phyloP scores from a whole-genome alignment of 2,113 vertebrate species.

The Alethe diademata region DNA sequence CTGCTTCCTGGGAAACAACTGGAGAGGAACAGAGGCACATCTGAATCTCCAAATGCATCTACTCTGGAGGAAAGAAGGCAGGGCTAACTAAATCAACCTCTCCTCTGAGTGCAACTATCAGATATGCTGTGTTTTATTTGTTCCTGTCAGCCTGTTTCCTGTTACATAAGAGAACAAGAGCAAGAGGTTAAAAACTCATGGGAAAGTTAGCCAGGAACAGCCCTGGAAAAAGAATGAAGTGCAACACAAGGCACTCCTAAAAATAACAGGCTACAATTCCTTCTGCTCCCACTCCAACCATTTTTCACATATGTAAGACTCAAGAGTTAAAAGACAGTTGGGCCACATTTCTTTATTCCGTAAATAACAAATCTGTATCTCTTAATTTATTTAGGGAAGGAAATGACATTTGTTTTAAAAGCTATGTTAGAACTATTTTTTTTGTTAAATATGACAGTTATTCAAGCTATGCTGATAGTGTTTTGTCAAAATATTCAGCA shows the following conservation, averaged over 20 bases:
- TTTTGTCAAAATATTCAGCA: not conserved
- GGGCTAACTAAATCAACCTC: conserved; percentile 63
- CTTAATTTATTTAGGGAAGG: not conserved
- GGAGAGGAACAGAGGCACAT: not conserved
- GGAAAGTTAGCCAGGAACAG: conserved; percentile 83
- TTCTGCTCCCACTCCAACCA: conserved; percentile 21
- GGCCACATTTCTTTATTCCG: not conserved
- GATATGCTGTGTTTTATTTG: conserved; percentile 77
- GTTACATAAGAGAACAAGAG: conserved; percentile 81
- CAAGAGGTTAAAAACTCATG: conserved; percentile 91
- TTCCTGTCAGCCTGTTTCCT: conserved; percentile 86
- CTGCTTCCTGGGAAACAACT: not conserved
- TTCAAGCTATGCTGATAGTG: not conserved
- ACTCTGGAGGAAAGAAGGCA: conserved; percentile 47
- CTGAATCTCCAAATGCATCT: conserved; percentile 19
- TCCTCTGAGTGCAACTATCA: conserved; percentile 66
- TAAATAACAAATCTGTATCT: not conserved
- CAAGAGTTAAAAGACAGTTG: not conserved
- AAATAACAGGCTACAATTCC: conserved; percentile 75
- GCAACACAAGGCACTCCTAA: conserved; percentile 72
- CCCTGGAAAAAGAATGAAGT: conserved; percentile 71
- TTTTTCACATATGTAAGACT: conserved; percentile 4
- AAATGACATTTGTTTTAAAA: not conserved
- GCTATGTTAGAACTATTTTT: not conserved
- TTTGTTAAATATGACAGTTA: not conserved